phyloP scores from a whole-genome alignment of 2,888 invertebrate genomes.

The Muscina levida region DNA sequence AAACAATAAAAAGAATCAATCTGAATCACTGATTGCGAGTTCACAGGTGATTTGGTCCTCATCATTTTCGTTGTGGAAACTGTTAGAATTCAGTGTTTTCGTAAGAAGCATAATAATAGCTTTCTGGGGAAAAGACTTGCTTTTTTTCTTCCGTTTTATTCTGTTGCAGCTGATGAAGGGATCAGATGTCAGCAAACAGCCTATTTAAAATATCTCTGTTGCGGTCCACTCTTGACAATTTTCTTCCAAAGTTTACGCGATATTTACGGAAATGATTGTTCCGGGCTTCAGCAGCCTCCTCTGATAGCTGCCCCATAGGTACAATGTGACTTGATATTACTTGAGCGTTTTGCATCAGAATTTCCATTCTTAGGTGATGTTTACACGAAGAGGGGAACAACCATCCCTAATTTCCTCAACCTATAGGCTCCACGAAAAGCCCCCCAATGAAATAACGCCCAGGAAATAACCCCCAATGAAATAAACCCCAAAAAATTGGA shows the following conservation, averaged over 20 bases:
- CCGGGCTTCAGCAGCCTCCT: conserved; percentile 26
- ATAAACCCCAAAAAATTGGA: too few relatives aligned
- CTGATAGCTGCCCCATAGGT: conserved; percentile 7
- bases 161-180: conserved; percentile 17
- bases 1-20: conserved; percentile 7
- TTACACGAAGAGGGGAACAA: too few relatives aligned
- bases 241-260: conserved; percentile 12
- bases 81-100: conserved; percentile 12
- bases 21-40: conserved; percentile 6
- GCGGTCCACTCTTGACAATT: conserved; percentile 18
- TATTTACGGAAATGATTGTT: conserved; percentile 53
- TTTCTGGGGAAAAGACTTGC: conserved; percentile 2
- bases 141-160: conserved; percentile 8
- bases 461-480: too few relatives aligned
- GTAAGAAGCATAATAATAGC: conserved; percentile 2
- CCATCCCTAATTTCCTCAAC: too few relatives aligned
- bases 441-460: too few relatives aligned
- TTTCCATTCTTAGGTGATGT: too few relatives aligned
- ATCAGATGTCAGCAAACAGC: conserved; percentile 6
- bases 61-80: conserved; percentile 14
- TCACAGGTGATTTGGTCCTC: conserved; percentile 9
- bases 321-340: conserved; percentile 10
- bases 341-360: too few relatives aligned
- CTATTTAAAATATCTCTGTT: conserved; percentile 31
- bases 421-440: too few relatives aligned